Conservation (phyloP, 2,888 invertebrate genomes). For the Ophion ellenae region DNA sequence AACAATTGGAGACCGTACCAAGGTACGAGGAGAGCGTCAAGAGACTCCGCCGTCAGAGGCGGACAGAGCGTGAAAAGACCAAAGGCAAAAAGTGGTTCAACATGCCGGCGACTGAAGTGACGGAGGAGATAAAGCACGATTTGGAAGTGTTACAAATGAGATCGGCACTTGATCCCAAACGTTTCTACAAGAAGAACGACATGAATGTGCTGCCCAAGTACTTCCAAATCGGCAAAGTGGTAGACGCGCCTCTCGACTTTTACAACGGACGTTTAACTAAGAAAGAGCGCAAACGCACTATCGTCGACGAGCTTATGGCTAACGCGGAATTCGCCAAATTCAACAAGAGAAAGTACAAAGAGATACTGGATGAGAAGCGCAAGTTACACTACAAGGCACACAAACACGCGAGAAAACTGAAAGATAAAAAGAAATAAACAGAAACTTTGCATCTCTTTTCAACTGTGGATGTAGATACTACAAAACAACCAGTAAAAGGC, state of each 20-base stretch:
- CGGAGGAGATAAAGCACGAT: conserved; percentile 94
- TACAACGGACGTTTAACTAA: conserved; percentile 93
- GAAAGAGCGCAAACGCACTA: conserved; percentile 93
- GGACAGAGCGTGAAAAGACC: conserved; percentile 91
- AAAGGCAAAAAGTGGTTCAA: conserved; percentile 96
- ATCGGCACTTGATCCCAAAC: conserved; percentile 95
- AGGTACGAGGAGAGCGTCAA: conserved; percentile 86
- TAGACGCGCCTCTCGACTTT: conserved; percentile 95
- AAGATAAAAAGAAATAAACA: conserved; percentile 84
- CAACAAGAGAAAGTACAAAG: conserved; percentile 92
- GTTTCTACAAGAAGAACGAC: conserved; percentile 97
- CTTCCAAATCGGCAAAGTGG: conserved; percentile 92
- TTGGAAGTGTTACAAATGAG: conserved; percentile 96
- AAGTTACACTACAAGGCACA: conserved; percentile 89
- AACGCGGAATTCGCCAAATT: conserved; percentile 94
- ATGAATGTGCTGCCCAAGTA: conserved; percentile 95
- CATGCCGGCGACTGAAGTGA: conserved; percentile 94
- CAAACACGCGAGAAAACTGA: conserved; percentile 88
- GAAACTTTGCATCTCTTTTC: conserved; percentile 50
- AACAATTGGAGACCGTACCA: conserved; percentile 87
- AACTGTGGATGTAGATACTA: conserved; percentile 30
- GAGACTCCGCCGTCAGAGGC: conserved; percentile 85
- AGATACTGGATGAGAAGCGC: conserved; percentile 89
- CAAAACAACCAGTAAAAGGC: neutral
- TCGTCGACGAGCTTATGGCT: conserved; percentile 96